Percentiles rank a stretch among this genome's conserved stretches.
Evolutionary conservation across 2,113 vertebrate genomes (phyloP).

Genomic region (Gnathonemus longibarbis): DNA sequence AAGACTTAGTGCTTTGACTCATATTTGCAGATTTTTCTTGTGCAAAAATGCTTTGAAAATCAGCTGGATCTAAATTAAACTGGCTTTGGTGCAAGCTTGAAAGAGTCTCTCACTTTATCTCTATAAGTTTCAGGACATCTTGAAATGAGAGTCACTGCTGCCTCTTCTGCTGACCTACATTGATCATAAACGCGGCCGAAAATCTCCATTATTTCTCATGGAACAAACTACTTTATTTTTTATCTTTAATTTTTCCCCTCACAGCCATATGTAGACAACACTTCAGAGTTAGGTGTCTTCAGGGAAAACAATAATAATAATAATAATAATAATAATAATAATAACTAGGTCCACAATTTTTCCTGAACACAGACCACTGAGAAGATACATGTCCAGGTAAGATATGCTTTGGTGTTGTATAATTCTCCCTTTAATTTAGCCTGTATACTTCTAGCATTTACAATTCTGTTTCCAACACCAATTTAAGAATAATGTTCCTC

Average conservation of each 20-base stretch:
- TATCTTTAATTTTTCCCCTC: not conserved
- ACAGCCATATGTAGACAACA: not conserved
- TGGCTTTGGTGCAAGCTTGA: not conserved
- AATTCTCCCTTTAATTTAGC: not conserved
- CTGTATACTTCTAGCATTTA: not conserved
- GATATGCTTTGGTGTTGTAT: not conserved
- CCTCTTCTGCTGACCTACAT: not conserved
- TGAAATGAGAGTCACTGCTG: not conserved
- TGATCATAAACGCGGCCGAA: not conserved
- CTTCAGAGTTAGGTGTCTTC: not conserved
- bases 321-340: not conserved
- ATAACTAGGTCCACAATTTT: not conserved
- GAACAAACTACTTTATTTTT: not conserved
- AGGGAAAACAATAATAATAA: not conserved
- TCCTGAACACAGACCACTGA: not conserved
- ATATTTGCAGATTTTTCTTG: not conserved
- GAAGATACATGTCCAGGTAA: not conserved
- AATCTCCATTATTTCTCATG: not conserved
- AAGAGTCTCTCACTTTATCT: not conserved
- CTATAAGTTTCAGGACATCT: not conserved
- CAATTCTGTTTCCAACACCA: not conserved
- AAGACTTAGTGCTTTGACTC: not conserved
- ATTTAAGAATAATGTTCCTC: not conserved
- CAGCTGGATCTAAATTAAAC: not conserved
- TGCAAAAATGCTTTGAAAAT: not conserved